Evolutionary conservation across 2,113 vertebrate species (phyloP).

Genomic region (Poeciliopsis turrubarensis): DNA sequence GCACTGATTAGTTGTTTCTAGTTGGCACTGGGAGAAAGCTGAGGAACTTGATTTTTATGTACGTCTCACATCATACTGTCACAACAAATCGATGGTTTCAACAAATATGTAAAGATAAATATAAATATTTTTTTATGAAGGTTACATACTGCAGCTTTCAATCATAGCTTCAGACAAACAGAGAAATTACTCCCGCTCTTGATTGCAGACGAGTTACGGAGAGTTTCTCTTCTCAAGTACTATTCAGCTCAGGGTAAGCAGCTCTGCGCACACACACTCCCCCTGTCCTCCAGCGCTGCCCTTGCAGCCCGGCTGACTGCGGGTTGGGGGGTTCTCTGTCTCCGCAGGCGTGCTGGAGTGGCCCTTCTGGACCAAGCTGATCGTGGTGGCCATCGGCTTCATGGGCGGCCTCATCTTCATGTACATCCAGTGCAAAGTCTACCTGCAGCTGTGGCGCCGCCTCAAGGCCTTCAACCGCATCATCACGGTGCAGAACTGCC

Average conservation of each 20-base stretch:
- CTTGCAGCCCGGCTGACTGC: slow-evolving; percentile 12
- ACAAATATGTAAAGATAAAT: too few species aligned
- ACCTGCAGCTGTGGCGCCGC: slow-evolving; percentile 94
- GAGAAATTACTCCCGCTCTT: slow-evolving; percentile 62
- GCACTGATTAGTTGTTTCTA: too few species aligned
- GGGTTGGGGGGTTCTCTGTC: slow-evolving; percentile 7
- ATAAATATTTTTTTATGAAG: too few species aligned
- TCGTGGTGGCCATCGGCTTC: slow-evolving; percentile 92
- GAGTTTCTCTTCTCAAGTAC: slow-evolving; percentile 72
- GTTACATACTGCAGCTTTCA: not conserved
- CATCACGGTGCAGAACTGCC: slow-evolving; percentile 98
- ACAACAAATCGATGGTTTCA: too few species aligned
- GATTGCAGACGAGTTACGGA: slow-evolving; percentile 74
- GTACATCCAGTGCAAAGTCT: slow-evolving; percentile 97
- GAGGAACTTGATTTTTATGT: too few species aligned
- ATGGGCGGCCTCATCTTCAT: slow-evolving; percentile 95
- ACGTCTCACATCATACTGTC: too few species aligned
- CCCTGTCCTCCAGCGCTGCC: not conserved
- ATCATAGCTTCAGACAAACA: slow-evolving; percentile 19
- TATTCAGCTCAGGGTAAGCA: slow-evolving; percentile 67
- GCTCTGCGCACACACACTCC: slow-evolving; percentile 30
- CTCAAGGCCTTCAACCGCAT: slow-evolving; percentile 98
- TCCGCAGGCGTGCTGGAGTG: slow-evolving; percentile 90
- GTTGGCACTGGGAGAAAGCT: too few species aligned
- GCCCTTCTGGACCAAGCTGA: slow-evolving; percentile 98